Base-by-base conservation (phyloP, 2,797 vertebrate genomes). In the Cynodonichthys magdalenae region DNA sequence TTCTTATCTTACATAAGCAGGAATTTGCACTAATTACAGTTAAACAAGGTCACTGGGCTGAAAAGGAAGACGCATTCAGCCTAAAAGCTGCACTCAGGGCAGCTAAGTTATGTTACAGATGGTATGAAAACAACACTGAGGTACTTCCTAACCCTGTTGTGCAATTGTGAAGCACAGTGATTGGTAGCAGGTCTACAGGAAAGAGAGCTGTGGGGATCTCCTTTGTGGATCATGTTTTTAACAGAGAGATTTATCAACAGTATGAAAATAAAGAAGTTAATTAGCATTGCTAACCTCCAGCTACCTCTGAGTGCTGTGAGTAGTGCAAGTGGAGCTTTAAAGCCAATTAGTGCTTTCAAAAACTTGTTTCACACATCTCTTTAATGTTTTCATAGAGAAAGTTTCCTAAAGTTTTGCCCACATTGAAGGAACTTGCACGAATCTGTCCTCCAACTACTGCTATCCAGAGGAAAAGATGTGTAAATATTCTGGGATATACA, bases 251-350 rank as follows among this genome's bases (percentile, higher is more conserved):
- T 7, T 53, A 51, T 70, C 57, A 66, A 46, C 54, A 45, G 59
- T 36, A 71, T 52, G 14, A 71, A 74, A 84, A 83, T 66, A 80
- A 71, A 80, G 61, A 80, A 6, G 19, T 36, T 82, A 80, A 85
- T 86, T 75, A 74, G 44, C 0, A 9, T 17, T 39, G 52, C 39
- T 60, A 55, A 84, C 81, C 54, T 60, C 42, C 6, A 15, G 78
- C 64, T 68, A 47, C 46, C 42, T 81, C 50, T 8, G 48, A 59
- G 58, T 46, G 42, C 47, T 77, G 44, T 15, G 39, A 65, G 57
- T 6, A 2, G 10, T 46, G 15, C 17, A 20, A 61, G 59, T 19
- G 46, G n/a, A 9, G 31, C 28, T 72, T 36, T 65, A 3, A 54
- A 75, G n/a, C 27, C 39, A 81, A 62, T 84, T 83, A 78, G 64